Percentiles rank a stretch among this genome's conserved stretches.
Conservation (phyloP, 2,888 invertebrate genomes). For the Campoplex nolae region DNA sequence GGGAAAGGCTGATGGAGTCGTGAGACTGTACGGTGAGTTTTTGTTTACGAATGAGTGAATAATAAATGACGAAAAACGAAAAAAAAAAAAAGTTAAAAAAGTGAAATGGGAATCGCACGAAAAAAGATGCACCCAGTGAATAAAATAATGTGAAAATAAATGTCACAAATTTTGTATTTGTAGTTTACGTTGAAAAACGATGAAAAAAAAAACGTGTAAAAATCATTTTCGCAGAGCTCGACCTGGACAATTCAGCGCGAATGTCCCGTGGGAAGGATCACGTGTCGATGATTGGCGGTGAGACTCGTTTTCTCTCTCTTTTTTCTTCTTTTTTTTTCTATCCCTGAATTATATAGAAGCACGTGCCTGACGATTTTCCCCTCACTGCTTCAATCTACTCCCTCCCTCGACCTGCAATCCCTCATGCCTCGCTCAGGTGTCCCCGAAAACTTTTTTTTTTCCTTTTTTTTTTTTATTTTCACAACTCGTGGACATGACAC, state of each 20-base stretch:
- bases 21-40: constrained; percentile 89
- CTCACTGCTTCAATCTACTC: neutral
- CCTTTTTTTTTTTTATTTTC: constrained; percentile 57
- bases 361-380: constrained; percentile 47
- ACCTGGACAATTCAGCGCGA: constrained; percentile 86
- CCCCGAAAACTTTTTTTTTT: constrained; percentile 53
- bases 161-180: neutral
- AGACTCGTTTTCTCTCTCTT: constrained; percentile 69
- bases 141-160: constrained; percentile 50
- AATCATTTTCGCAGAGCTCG: constrained; percentile 84
- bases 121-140: neutral
- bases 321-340: constrained; percentile 35
- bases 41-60: neutral
- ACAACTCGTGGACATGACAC: constrained; percentile 28
- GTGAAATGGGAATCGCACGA: neutral
- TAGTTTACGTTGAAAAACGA: neutral
- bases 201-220: constrained; percentile 37
- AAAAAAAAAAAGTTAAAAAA: constrained; percentile 1
- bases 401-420: constrained; percentile 13
- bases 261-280: constrained; percentile 85
- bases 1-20: constrained; percentile 91
- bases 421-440: constrained; percentile 46
- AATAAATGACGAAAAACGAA: neutral
- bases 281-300: constrained; percentile 87
- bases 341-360: constrained; percentile 56